A percentile compares a stretch with the other conserved stretches of the same genome.
These are phyloP conservation scores for Matsumyia berberina DNA, from an alignment of 2,888 invertebrate genomes.

Conservation along the genomic window DNA sequence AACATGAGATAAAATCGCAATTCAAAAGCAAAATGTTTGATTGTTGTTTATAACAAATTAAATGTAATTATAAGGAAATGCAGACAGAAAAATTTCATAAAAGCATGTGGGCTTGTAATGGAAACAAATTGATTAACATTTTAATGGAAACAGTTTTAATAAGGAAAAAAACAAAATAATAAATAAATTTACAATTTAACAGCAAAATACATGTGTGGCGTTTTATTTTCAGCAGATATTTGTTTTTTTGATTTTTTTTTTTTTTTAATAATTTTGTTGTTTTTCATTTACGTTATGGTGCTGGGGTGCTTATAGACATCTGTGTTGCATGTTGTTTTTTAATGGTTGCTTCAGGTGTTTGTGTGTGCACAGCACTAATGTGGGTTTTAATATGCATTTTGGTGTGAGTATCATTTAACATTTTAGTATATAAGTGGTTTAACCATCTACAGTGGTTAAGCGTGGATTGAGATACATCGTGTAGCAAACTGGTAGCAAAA, in stretches of 20 bases:
- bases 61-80: constrained; percentile 29
- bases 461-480: no score
- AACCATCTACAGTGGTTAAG: no score
- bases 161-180: constrained; percentile 16
- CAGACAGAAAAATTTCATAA: constrained; percentile 9
- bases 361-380: constrained; percentile 9
- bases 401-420: constrained; percentile 4
- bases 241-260: constrained; percentile 5
- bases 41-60: constrained; percentile 45
- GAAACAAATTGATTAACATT: constrained; percentile 41
- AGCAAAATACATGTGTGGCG: constrained; percentile 62
- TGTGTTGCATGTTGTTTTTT: constrained; percentile 51
- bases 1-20: constrained; percentile 9
- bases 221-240: constrained; percentile 53
- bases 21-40: constrained; percentile 28
- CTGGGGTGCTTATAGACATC: constrained; percentile 17
- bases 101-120: constrained; percentile 59
- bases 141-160: constrained; percentile 34
- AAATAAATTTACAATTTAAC: constrained; percentile 68
- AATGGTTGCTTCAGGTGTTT: not conserved
- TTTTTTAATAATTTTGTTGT: constrained; percentile 14
- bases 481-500: no score
- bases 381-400: not conserved
- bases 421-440: not conserved
- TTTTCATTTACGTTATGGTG: constrained; percentile 19